phyloP scores from a whole-genome alignment of 2,888 invertebrate species.

The Mactromeris polynyma region DNA sequence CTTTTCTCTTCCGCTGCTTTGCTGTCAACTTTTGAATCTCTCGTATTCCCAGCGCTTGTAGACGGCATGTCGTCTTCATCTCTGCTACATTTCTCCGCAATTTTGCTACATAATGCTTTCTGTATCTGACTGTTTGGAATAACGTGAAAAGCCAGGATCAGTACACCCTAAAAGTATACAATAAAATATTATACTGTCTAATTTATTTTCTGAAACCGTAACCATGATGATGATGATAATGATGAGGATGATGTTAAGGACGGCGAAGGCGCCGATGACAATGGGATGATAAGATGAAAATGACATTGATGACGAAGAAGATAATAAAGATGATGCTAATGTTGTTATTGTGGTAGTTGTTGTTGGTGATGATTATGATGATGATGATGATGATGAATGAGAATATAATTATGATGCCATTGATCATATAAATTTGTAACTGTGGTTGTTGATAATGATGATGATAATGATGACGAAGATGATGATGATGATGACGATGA shows the following conservation, averaged over 20 bases:
- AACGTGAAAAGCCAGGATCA: conserved; percentile 50
- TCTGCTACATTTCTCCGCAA: conserved; percentile 31
- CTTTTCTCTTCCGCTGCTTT: neutral
- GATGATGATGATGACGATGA: neutral
- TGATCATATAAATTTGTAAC: neutral
- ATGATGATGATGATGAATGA: no score
- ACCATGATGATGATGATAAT: neutral
- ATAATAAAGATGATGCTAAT: neutral
- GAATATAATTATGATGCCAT: neutral
- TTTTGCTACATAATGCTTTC: conserved; percentile 47
- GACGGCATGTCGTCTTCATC: neutral
- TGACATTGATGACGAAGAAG: no score
- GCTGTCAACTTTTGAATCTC: neutral
- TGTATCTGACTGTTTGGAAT: conserved; percentile 51
- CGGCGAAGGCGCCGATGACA: no score
- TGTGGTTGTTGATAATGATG: no score
- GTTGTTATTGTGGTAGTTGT: neutral
- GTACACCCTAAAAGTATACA: conserved; percentile 38
- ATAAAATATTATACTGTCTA: neutral
- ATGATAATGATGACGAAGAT: neutral
- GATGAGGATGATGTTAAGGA: no score
- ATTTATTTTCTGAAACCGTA: neutral
- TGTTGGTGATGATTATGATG: neutral
- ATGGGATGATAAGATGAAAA: no score
- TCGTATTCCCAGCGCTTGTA: neutral